These are phyloP conservation scores for Altica lythri DNA, from an alignment of 2,888 invertebrate genomes.

Conservation along the genomic window DNA sequence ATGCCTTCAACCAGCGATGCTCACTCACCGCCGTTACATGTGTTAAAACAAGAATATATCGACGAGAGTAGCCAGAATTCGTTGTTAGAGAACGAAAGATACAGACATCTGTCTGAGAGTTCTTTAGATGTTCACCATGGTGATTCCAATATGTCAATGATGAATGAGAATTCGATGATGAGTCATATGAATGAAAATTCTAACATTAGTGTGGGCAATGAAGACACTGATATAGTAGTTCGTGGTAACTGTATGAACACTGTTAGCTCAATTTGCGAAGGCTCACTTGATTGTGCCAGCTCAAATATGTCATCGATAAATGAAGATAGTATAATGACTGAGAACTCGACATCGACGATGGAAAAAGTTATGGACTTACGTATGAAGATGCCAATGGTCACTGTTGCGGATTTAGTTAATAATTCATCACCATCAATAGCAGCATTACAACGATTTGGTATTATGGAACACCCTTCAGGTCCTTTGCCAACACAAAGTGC, in stretches of 20 bases:
- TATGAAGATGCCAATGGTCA: conserved; percentile 66
- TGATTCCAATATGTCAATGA: conserved; percentile 56
- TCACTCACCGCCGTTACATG: conserved; percentile 60
- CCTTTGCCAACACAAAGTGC: conserved; percentile 63
- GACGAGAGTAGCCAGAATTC: conserved; percentile 77
- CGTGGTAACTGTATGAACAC: conserved; percentile 45
- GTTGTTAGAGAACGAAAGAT: conserved; percentile 55
- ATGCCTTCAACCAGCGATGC: conserved; percentile 63
- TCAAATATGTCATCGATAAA: conserved; percentile 44
- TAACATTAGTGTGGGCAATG: conserved; percentile 50
- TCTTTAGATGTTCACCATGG: conserved; percentile 57
- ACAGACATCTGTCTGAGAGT: conserved; percentile 55
- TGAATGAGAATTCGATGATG: conserved; percentile 54
- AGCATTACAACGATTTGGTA: conserved; percentile 59
- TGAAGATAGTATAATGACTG: conserved; percentile 41
- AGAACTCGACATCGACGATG: conserved; percentile 43
- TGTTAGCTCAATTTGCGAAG: conserved; percentile 49
- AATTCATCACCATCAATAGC: conserved; percentile 63
- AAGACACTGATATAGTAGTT: conserved; percentile 42
- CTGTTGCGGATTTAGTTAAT: conserved; percentile 58
- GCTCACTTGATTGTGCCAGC: conserved; percentile 48
- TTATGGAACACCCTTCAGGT: conserved; percentile 55
- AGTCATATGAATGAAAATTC: conserved; percentile 50
- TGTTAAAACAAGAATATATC: conserved; percentile 68
- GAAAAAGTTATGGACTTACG: conserved; percentile 69